phyloP scores from a whole-genome alignment of 2,888 invertebrate species.

The Acronicta psi region DNA sequence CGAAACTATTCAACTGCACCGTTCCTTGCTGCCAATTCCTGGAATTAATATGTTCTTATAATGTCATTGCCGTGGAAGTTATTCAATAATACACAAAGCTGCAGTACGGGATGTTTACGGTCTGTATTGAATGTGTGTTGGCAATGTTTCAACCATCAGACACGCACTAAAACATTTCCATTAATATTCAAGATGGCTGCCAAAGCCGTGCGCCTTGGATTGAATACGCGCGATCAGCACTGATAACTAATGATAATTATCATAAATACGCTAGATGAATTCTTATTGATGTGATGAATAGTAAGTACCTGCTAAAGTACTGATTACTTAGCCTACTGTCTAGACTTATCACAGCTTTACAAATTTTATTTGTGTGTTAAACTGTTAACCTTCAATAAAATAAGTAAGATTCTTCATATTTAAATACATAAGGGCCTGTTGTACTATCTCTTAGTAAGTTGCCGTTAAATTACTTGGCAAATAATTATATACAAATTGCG shows the following conservation, averaged over 20 bases:
- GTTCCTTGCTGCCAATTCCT: constrained; percentile 35
- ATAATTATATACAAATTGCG: too few relatives aligned
- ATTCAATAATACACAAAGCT: constrained; percentile 50
- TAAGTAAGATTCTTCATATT: too few relatives aligned
- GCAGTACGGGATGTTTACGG: constrained; percentile 53
- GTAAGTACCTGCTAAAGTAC: too few relatives aligned
- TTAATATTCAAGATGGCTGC: constrained; percentile 78
- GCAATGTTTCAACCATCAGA: constrained; percentile 76
- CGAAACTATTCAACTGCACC: constrained; percentile 18
- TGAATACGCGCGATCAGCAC: constrained; percentile 58
- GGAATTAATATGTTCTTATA: constrained; percentile 38
- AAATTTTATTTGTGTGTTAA: too few relatives aligned
- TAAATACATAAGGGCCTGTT: too few relatives aligned
- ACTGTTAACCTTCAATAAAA: too few relatives aligned
- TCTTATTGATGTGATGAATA: constrained; percentile 29
- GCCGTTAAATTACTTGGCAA: too few relatives aligned
- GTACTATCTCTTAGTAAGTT: too few relatives aligned
- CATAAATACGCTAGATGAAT: constrained; percentile 41
- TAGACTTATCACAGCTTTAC: too few relatives aligned
- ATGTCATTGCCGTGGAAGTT: constrained; percentile 42
- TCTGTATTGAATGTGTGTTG: constrained; percentile 68
- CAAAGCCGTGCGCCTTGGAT: constrained; percentile 64
- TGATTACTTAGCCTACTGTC: not conserved
- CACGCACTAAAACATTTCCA: constrained; percentile 72
- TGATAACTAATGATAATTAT: constrained; percentile 49